Evolutionary conservation across 2,888 invertebrate genomes (phyloP).

Genomic region (Epinotia nisella): DNA sequence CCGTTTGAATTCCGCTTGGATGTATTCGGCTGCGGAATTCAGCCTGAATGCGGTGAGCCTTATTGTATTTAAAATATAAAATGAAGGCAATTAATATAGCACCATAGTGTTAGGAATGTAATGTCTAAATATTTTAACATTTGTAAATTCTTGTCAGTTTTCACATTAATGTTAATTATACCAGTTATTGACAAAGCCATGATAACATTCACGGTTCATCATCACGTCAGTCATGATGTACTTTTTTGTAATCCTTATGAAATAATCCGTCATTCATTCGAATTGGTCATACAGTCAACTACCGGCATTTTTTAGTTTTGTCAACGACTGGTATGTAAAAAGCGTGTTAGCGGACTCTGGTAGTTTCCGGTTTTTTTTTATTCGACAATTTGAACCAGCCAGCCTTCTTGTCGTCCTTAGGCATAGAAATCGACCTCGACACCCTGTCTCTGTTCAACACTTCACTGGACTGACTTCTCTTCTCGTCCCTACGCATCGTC

Average conservation of each 20-base stretch:
- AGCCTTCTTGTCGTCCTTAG: constrained; percentile 88
- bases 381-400: constrained; percentile 89
- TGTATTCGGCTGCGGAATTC: too few species aligned
- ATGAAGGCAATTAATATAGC: constrained; percentile 30
- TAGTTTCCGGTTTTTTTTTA: constrained; percentile 76
- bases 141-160: constrained; percentile 21
- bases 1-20: too few species aligned
- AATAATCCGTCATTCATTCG: too few species aligned
- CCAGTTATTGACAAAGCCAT: constrained; percentile 2
- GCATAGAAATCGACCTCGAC: constrained; percentile 89
- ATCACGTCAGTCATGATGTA: too few species aligned
- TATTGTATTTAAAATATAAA: constrained; percentile 19
- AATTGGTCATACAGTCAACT: too few species aligned
- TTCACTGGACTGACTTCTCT: constrained; percentile 87
- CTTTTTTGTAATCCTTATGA: too few species aligned
- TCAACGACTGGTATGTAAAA: constrained; percentile 1
- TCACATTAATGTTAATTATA: constrained; percentile 1
- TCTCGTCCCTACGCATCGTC: constrained; percentile 71
- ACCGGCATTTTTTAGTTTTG: neutral
- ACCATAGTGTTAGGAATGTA: constrained; percentile 32
- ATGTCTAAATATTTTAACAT: constrained; percentile 9
- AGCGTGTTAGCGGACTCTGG: constrained; percentile 69
- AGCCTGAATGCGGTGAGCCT: neutral
- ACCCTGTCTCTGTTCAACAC: constrained; percentile 83
- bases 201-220: neutral